Evolutionary conservation across 2,888 invertebrate genomes (phyloP).

Genomic region (Iphiclides podalirius): DNA sequence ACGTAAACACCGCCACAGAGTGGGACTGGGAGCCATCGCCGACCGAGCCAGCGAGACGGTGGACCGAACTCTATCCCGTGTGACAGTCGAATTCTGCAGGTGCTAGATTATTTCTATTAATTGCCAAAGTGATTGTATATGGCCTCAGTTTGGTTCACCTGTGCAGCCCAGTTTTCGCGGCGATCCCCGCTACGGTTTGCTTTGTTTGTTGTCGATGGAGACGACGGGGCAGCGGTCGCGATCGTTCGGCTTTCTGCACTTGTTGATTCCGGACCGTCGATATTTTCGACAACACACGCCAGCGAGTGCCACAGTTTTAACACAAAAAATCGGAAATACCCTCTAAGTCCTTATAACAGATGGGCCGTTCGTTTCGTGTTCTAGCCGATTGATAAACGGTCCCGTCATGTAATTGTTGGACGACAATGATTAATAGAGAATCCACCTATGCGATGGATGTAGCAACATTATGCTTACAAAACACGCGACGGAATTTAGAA

Average conservation of each 20-base stretch:
- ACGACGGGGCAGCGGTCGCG: constrained; percentile 37
- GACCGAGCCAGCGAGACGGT: not conserved
- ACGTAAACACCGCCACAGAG: constrained; percentile 56
- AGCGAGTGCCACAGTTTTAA: too few relatives aligned
- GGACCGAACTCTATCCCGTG: constrained; percentile 40
- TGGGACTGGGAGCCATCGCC: not conserved
- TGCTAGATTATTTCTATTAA: constrained; percentile 71
- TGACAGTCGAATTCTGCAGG: constrained; percentile 73
- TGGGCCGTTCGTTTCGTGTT: too few relatives aligned
- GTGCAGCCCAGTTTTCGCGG: constrained; percentile 77
- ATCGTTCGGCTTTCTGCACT: constrained; percentile 42
- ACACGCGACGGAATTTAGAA: constrained; percentile 7
- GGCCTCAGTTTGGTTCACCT: constrained; percentile 77
- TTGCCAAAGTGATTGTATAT: constrained; percentile 78
- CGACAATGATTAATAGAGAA: constrained; percentile 12
- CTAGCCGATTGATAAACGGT: not conserved
- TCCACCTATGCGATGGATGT: not conserved
- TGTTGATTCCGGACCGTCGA: constrained; percentile 43
- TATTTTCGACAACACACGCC: not conserved
- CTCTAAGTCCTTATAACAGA: not conserved
- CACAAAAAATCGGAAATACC: too few relatives aligned
- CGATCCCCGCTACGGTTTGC: constrained; percentile 53
- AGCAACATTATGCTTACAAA: constrained; percentile 9
- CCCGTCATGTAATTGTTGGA: constrained; percentile 2
- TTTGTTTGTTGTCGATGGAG: constrained; percentile 63